phyloP scores from a whole-genome alignment of 2,113 vertebrate species.

The Austrofundulus limnaeus region DNA sequence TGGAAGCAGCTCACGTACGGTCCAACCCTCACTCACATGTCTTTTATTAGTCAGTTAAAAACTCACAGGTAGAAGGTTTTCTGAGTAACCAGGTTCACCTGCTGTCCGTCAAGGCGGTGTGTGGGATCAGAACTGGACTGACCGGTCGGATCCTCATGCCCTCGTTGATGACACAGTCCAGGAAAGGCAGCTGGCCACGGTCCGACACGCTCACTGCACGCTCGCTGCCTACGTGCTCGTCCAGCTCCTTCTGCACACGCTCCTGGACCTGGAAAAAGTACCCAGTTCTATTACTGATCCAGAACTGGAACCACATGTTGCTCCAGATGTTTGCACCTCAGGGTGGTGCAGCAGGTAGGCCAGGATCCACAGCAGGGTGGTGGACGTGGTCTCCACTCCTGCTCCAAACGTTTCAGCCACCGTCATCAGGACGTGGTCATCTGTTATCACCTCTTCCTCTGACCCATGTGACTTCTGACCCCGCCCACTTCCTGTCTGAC shows the following conservation, averaged over 20 bases:
- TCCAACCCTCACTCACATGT: no score
- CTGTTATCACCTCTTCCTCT: slow-evolving; percentile 57
- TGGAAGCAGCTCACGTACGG: no score
- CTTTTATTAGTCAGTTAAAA: no score
- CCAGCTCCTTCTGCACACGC: slow-evolving; percentile 76
- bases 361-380: slow-evolving; percentile 78
- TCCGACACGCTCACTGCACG: slow-evolving; percentile 64
- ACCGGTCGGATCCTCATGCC: slow-evolving; percentile 82
- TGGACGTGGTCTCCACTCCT: slow-evolving; percentile 79
- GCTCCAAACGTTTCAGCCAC: slow-evolving; percentile 75
- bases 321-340: slow-evolving; percentile 40
- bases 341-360: slow-evolving; percentile 78
- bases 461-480: neutral
- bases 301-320: neutral
- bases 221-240: slow-evolving; percentile 70
- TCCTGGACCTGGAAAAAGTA: slow-evolving; percentile 70
- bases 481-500: slow-evolving; percentile 28
- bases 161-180: slow-evolving; percentile 79
- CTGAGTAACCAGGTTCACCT: slow-evolving; percentile 32
- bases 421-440: slow-evolving; percentile 81
- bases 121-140: slow-evolving; percentile 80
- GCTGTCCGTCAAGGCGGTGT: slow-evolving; percentile 77
- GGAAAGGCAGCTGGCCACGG: slow-evolving; percentile 69
- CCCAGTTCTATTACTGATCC: neutral
- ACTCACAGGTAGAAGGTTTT: neutral